Conservation (phyloP, 2,113 vertebrate genomes). For the Junco hyemalis region DNA sequence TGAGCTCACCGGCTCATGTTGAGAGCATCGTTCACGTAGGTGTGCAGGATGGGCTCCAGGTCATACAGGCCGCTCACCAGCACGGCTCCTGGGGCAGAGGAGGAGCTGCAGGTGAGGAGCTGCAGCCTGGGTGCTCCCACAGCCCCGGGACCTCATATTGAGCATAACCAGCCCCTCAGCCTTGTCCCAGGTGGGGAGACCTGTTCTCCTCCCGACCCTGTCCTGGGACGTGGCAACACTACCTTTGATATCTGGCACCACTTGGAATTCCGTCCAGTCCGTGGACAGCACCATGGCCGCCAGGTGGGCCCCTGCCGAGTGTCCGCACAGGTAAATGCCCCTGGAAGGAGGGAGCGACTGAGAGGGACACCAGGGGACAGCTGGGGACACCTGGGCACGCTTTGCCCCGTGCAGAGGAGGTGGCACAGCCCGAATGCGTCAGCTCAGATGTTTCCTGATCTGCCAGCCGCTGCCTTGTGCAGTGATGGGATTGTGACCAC, state of each 20-base stretch:
- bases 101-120: not conserved
- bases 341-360: conserved; percentile 55
- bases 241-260: conserved; percentile 88
- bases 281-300: conserved; percentile 88
- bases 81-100: conserved; percentile 77
- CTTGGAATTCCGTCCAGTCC: conserved; percentile 80
- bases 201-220: not conserved
- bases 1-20: conserved; percentile 81
- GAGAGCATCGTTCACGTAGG: conserved; percentile 80
- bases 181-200: not conserved
- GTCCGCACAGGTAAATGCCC: conserved; percentile 89
- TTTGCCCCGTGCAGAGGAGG: accelerated
- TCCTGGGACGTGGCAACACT: accelerated
- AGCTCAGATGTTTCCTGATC: not conserved
- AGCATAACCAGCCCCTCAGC: not conserved
- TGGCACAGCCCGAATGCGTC: accelerated
- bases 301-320: conserved; percentile 93
- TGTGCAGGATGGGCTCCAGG: conserved; percentile 84
- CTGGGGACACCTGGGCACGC: not conserved
- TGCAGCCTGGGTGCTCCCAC: not conserved
- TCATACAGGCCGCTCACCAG: conserved; percentile 92
- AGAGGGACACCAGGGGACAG: not conserved
- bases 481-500: not conserved
- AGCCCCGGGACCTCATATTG: not conserved
- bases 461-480: accelerated